phyloP scores from a whole-genome alignment of 1,140 invertebrate species.

The Antheraea pernyi region DNA sequence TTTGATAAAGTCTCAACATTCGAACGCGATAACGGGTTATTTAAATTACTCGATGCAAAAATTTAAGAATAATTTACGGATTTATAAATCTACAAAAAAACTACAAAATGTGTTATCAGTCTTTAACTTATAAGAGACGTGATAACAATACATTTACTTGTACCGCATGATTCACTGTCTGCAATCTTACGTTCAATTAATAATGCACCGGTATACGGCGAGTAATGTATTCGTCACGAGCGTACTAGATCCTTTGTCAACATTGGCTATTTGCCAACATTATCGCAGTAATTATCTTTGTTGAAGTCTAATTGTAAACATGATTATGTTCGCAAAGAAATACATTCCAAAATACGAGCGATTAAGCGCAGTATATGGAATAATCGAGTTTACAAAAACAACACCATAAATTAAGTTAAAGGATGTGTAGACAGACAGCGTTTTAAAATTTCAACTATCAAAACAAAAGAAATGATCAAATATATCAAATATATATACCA shows the following conservation, averaged over 20 bases:
- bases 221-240: conserved; percentile 7
- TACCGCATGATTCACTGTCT: not conserved
- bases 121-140: no score
- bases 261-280: conserved; percentile 18
- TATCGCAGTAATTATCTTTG: not conserved
- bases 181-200: not conserved
- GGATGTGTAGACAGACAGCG: no score
- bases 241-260: conserved; percentile 12
- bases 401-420: not conserved
- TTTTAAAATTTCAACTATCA: no score
- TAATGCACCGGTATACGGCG: conserved; percentile 15
- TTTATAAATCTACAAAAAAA: no score
- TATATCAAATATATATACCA: no score
- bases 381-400: not conserved
- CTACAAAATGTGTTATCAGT: no score
- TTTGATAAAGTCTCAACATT: conserved; percentile 57
- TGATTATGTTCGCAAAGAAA: not conserved
- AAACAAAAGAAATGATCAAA: no score
- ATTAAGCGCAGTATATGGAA: not conserved
- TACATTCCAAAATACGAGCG: not conserved
- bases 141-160: not conserved
- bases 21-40: not conserved
- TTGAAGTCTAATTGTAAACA: not conserved
- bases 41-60: no score
- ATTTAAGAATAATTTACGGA: no score